A percentile compares a stretch with the other conserved stretches of the same genome.
These are phyloP conservation scores for Cryptops parisi DNA, from an alignment of 2,888 invertebrate species.

Conservation along the genomic window DNA sequence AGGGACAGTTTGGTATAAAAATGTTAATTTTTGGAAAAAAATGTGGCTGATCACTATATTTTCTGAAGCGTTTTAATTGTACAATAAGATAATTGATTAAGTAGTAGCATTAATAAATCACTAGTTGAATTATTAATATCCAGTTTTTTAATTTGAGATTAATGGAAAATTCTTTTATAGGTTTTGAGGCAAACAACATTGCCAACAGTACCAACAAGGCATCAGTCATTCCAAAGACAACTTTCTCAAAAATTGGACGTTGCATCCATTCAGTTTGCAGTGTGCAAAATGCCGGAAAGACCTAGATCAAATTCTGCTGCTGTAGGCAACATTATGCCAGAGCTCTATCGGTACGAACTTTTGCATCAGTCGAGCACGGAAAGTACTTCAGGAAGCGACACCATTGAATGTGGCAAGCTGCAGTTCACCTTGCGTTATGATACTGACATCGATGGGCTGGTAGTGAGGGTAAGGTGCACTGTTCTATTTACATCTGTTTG, in stretches of 20 bases:
- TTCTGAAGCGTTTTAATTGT: too few species aligned
- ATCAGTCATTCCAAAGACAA: conserved; percentile 67
- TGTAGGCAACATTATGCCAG: conserved; percentile 60
- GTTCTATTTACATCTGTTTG: not conserved
- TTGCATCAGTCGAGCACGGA: conserved; percentile 56
- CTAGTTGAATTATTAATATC: too few species aligned
- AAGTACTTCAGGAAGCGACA: conserved; percentile 43
- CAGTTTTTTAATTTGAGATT: not conserved
- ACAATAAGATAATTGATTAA: too few species aligned
- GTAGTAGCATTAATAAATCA: too few species aligned
- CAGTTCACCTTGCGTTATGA: conserved; percentile 69
- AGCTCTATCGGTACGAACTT: conserved; percentile 58
- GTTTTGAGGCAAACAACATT: conserved; percentile 67
- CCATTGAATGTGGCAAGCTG: conserved; percentile 61
- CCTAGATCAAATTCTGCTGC: conserved; percentile 33
- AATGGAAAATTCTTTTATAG: conserved; percentile 29
- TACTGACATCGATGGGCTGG: conserved; percentile 60
- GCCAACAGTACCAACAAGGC: conserved; percentile 64
- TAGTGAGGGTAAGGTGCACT: conserved; percentile 47
- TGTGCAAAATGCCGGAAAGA: conserved; percentile 47
- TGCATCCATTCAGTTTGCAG: conserved; percentile 62
- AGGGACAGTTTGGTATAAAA: too few species aligned
- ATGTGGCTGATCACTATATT: too few species aligned
- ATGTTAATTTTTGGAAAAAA: too few species aligned
- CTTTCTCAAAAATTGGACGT: conserved; percentile 62